Base-by-base conservation (phyloP, 1,140 invertebrate species). In the Papilio helenus region DNA sequence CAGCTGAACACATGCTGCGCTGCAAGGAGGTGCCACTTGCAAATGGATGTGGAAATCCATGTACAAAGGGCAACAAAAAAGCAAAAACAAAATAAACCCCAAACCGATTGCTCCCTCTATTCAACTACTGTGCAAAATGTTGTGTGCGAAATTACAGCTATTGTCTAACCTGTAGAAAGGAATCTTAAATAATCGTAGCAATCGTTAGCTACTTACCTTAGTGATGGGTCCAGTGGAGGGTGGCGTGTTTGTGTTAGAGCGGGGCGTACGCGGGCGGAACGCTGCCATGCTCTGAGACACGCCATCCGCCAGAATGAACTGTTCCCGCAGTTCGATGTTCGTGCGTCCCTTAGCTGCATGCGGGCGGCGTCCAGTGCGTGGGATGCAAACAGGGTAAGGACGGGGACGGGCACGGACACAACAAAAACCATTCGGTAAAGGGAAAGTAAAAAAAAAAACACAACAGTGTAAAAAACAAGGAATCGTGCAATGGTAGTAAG, bases 271-370 rank as follows among this genome's bases (percentile, higher is more conserved):
- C 85, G 97, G 96, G 95, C 97, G 97, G 96, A 99, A 99, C 86
- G 98, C 98, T 88, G 98, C 97, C 98, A 99, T 99, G 90, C 98
- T 98, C 96, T 99, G 99, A 91, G 98, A 99, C 83, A 99, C 98
- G 90, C 99, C 98, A 94, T 99, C 98, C 86, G 99, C 98, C 96
- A 99, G 95, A 94, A 99, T 99, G 96, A 99, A 99, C 96, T 99
- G 98, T 95, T 99, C 99, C 87, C 99, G 96, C 91, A 99, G 97
- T 96, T 99, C 99, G 95, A 99, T 98, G 96, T 99, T 99, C 94
- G 99, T 99, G 95, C 99, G 97, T 96, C 99, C 99, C 96, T 99
- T 99, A 95, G 99, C 99, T 99, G 96, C 95, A 93, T 95, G 95
- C 89, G 94, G 95, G 95, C 95, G 95, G 95, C 95, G 92, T 93